A percentile compares a stretch with the other conserved stretches of the same genome.
phyloP scores from a whole-genome alignment of 1,140 invertebrate genomes.

The Calephelis nemesis region DNA sequence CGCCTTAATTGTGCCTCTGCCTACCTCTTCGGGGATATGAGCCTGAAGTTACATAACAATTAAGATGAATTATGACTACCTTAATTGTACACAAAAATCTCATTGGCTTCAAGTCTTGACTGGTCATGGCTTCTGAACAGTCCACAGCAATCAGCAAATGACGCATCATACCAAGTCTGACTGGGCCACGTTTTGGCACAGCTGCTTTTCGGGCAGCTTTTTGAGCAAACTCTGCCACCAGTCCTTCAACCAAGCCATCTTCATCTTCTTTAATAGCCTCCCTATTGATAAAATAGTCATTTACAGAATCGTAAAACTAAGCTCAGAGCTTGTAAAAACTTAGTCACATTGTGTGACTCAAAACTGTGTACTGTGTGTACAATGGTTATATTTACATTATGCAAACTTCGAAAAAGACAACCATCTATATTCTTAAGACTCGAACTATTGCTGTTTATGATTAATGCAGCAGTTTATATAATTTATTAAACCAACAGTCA shows the following conservation, averaged over 20 bases:
- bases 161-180: conserved; percentile 97
- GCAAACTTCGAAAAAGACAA: too few relatives aligned
- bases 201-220: conserved; percentile 88
- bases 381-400: too few relatives aligned
- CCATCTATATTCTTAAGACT: too few relatives aligned
- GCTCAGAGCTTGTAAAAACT: neutral
- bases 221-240: conserved; percentile 94
- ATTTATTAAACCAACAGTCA: too few relatives aligned
- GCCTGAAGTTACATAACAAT: neutral
- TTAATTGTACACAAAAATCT: conserved; percentile 93
- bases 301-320: neutral
- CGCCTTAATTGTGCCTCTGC: too few relatives aligned
- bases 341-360: too few relatives aligned
- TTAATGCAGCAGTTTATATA: too few relatives aligned
- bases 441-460: too few relatives aligned
- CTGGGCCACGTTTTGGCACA: conserved; percentile 84
- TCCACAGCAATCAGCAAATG: conserved; percentile 96
- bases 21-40: too few relatives aligned
- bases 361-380: too few relatives aligned
- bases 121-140: conserved; percentile 95
- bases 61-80: conserved; percentile 71
- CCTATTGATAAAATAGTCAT: conserved; percentile 79
- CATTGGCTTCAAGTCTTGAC: conserved; percentile 97
- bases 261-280: conserved; percentile 98
- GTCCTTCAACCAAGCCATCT: conserved; percentile 92